A percentile compares a stretch with the other conserved stretches of the same genome.
Conservation (phyloP, 2,113 vertebrate genomes). For the Bos javanicus region DNA sequence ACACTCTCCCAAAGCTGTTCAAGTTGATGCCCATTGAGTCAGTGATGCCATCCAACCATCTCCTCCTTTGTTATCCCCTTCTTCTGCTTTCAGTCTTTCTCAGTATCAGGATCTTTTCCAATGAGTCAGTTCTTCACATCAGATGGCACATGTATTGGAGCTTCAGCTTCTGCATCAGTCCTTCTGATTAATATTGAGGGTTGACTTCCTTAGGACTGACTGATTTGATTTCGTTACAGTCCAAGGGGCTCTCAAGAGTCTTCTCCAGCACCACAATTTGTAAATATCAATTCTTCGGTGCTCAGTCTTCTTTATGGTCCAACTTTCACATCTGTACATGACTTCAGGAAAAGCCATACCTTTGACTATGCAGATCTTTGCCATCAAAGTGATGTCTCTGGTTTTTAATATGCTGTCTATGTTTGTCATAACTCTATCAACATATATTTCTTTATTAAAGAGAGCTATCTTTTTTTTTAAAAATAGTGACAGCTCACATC, state of each 20-base stretch:
- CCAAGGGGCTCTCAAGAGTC: not conserved
- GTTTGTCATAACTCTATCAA: not conserved
- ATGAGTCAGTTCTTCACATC: not conserved
- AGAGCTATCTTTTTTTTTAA: not conserved
- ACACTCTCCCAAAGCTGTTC: not conserved
- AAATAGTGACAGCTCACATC: not conserved
- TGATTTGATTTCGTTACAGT: not conserved
- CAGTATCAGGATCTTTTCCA: not conserved
- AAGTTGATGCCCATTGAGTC: not conserved
- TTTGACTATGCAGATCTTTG: not conserved
- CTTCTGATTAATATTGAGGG: not conserved
- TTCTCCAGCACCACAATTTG: not conserved
- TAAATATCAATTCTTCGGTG: not conserved
- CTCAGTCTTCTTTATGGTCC: not conserved
- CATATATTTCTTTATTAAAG: not conserved
- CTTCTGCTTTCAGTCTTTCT: not conserved
- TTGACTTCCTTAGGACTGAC: not conserved
- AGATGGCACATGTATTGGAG: not conserved
- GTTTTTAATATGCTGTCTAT: not conserved
- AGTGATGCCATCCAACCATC: not conserved
- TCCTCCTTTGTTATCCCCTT: not conserved
- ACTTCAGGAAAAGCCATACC: not conserved
- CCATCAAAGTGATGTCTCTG: not conserved
- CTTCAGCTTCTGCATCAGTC: not conserved
- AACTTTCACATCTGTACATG: not conserved